Conservation (phyloP, 2,797 vertebrate species). For the Rhinophrynus dorsalis region DNA sequence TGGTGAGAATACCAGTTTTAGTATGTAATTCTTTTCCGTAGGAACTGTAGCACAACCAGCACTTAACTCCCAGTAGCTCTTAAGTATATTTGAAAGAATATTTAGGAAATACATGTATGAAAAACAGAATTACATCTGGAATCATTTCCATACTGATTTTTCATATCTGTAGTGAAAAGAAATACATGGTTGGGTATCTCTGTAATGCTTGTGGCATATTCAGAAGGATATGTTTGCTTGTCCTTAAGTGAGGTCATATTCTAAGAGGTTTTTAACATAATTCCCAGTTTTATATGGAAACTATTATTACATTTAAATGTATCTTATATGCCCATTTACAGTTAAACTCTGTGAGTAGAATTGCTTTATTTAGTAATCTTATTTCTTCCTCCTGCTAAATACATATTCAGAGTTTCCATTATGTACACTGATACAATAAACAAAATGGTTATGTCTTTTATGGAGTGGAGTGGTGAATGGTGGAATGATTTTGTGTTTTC, state of each 20-base stretch:
- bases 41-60: neutral
- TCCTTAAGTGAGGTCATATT: neutral
- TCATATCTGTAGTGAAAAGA: neutral
- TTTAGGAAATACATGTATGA: neutral
- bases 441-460: too few relatives aligned
- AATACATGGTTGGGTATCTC: neutral
- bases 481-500: too few relatives aligned
- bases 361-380: too few relatives aligned
- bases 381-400: too few relatives aligned
- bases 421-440: too few relatives aligned
- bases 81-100: neutral
- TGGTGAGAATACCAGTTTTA: neutral
- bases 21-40: conserved; percentile 1
- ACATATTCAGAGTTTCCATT: too few relatives aligned
- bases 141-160: neutral
- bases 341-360: too few relatives aligned
- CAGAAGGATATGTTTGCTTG: neutral
- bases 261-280: too few relatives aligned
- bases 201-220: neutral
- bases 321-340: too few relatives aligned
- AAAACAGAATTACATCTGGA: conserved; percentile 3
- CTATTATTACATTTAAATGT: too few relatives aligned
- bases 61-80: neutral
- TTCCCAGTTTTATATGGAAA: too few relatives aligned
- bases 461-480: too few relatives aligned